Evolutionary conservation across 2,113 vertebrate species (phyloP).

Genomic region (Eolophus roseicapilla): DNA sequence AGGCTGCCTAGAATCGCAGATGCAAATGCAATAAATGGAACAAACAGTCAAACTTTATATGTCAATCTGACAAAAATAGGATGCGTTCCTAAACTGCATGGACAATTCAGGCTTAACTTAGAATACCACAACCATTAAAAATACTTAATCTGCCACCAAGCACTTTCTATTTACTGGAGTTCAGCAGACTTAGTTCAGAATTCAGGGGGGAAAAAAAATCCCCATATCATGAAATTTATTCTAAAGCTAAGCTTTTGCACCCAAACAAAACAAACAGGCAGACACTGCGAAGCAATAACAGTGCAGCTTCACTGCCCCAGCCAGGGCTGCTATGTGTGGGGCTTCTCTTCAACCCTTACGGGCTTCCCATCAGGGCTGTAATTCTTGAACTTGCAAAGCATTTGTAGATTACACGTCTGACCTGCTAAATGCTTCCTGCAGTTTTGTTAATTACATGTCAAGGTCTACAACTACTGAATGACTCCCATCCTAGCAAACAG

Average conservation of each 20-base stretch:
- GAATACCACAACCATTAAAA: not conserved
- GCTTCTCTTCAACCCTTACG: not conserved
- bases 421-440: constrained; percentile 25
- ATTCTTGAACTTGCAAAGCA: not conserved
- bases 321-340: not conserved
- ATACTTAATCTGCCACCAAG: not conserved
- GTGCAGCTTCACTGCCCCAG: not conserved
- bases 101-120: not conserved
- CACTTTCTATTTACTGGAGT: not conserved
- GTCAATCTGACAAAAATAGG: not conserved
- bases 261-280: not conserved
- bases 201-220: not conserved
- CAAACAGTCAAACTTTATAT: not conserved
- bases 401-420: not conserved
- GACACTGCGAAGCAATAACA: not conserved
- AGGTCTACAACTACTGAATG: not conserved
- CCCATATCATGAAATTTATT: not conserved
- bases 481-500: not conserved
- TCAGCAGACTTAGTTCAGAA: not conserved
- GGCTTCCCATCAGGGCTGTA: not conserved
- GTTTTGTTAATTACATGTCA: constrained; percentile 12
- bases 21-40: not conserved
- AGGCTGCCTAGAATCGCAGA: not conserved
- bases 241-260: not conserved
- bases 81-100: not conserved